Evolutionary conservation across 2,888 invertebrate species (phyloP).

Genomic region (Dioctria linearis): DNA sequence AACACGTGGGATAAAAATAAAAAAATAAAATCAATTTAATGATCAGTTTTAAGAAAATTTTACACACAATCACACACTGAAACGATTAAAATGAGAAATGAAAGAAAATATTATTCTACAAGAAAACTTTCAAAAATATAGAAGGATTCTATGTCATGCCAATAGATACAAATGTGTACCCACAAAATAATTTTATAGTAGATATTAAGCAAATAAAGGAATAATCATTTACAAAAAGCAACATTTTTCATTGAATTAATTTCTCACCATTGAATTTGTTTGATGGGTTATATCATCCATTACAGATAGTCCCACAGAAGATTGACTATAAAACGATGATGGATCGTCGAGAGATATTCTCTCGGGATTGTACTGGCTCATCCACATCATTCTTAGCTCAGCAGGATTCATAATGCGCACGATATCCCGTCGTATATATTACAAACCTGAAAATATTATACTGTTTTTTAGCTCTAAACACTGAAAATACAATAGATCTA

Average conservation of each 20-base stretch:
- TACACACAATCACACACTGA: constrained; percentile 39
- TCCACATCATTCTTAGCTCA: constrained; percentile 79
- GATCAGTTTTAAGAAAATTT: constrained; percentile 15
- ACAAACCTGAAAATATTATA: constrained; percentile 4
- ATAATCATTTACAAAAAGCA: constrained; percentile 13
- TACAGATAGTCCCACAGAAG: constrained; percentile 73
- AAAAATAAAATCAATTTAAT: constrained; percentile 59
- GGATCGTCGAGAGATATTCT: constrained; percentile 70
- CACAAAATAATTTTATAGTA: no score
- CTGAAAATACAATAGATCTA: no score
- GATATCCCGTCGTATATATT: neutral
- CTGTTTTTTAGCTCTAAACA: no score
- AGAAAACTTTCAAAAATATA: constrained; percentile 2
- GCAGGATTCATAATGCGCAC: constrained; percentile 63
- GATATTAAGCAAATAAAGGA: no score
- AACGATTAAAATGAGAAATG: constrained; percentile 4
- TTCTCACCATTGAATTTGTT: constrained; percentile 72
- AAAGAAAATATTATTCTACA: constrained; percentile 20
- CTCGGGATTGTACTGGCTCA: constrained; percentile 73
- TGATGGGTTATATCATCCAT: constrained; percentile 73
- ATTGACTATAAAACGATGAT: constrained; percentile 71
- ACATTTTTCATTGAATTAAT: neutral
- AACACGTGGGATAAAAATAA: constrained; percentile 62
- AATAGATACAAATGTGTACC: no score
- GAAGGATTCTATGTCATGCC: neutral